phyloP scores from a whole-genome alignment of 1,140 invertebrate species.

The Mactra quadrangularis region DNA sequence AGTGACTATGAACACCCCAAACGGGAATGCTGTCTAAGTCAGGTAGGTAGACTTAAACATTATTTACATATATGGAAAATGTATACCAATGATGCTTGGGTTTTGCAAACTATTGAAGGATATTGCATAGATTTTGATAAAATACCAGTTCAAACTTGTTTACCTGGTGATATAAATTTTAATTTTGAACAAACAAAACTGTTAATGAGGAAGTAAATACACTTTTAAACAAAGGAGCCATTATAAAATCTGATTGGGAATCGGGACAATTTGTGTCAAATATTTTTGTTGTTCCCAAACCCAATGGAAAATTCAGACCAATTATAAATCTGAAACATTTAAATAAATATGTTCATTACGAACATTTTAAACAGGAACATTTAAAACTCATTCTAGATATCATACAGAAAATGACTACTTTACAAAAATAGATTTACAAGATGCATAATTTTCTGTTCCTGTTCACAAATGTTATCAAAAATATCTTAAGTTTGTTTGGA shows the following conservation, averaged over 20 bases:
- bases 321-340: no score
- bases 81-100: constrained; percentile 17
- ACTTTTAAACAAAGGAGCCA: constrained; percentile 31
- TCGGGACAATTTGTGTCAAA: constrained; percentile 61
- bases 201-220: constrained; percentile 21
- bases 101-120: constrained; percentile 15
- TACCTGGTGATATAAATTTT: constrained; percentile 28
- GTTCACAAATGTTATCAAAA: no score
- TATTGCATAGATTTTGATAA: constrained; percentile 31
- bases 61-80: constrained; percentile 6
- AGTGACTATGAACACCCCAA: not conserved
- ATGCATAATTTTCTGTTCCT: no score
- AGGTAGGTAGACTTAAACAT: not conserved
- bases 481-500: no score
- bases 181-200: not conserved
- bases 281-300: constrained; percentile 62
- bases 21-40: not conserved
- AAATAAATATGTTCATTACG: no score
- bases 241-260: constrained; percentile 2
- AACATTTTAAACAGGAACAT: constrained; percentile 67
- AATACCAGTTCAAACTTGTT: no score
- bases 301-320: constrained; percentile 54
- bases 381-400: constrained; percentile 45
- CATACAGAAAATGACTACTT: constrained; percentile 50
- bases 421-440: constrained; percentile 57